A percentile compares a stretch with the other conserved stretches of the same genome.
Evolutionary conservation across 2,888 invertebrate species (phyloP).

Genomic region (Parasteatoda lunata): DNA sequence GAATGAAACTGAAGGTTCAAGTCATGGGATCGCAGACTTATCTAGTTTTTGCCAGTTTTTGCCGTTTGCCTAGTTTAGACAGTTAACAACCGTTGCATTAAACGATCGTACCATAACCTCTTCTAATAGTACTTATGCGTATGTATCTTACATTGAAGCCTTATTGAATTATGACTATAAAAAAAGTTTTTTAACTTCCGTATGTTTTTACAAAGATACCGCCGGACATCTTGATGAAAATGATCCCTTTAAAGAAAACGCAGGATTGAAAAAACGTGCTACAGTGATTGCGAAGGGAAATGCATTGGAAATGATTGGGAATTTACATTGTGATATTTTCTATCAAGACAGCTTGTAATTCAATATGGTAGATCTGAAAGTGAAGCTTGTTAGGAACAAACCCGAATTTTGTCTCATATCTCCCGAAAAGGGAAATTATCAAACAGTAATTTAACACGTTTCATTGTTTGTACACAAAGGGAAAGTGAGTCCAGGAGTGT

Average conservation of each 20-base stretch:
- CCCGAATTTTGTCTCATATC: neutral
- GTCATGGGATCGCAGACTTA: too few relatives aligned
- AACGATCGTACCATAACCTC: slow-evolving; percentile 19
- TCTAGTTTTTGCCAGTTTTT: too few relatives aligned
- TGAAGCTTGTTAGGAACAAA: neutral
- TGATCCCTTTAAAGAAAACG: neutral
- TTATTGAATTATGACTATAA: neutral
- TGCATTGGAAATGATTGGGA: neutral
- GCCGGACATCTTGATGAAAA: neutral
- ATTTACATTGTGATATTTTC: neutral
- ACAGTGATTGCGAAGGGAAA: neutral
- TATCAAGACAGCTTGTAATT: neutral
- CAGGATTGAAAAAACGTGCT: neutral
- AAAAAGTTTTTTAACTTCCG: neutral
- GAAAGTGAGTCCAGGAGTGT: neutral
- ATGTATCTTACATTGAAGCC: slow-evolving; percentile 12
- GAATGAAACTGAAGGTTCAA: too few relatives aligned
- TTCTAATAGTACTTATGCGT: slow-evolving; percentile 14
- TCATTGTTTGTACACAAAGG: neutral
- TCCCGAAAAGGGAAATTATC: neutral
- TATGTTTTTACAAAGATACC: neutral
- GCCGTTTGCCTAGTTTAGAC: too few relatives aligned
- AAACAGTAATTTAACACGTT: neutral
- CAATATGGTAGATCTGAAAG: neutral
- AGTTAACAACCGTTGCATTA: neutral